Conservation (phyloP, 2,888 invertebrate species). For the Phasia obesa region DNA sequence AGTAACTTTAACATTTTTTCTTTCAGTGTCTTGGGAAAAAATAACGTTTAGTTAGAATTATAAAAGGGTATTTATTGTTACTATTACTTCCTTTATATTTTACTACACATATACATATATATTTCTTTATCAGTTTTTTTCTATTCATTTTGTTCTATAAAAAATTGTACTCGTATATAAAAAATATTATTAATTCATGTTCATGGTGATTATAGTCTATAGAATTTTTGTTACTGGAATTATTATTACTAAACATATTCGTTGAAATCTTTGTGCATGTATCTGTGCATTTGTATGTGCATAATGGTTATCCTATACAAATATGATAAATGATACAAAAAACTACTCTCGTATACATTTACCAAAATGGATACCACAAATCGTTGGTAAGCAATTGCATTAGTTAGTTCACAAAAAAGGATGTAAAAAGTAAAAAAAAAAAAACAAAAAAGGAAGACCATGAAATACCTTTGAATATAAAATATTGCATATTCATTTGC, state of each 20-base stretch:
- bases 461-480: slow-evolving; percentile 44
- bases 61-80: slow-evolving; percentile 58
- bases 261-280: background rate
- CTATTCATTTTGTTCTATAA: slow-evolving; percentile 42
- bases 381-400: slow-evolving; percentile 64
- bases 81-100: slow-evolving; percentile 53
- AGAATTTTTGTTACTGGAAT: slow-evolving; percentile 56
- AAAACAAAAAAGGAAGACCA: slow-evolving; percentile 20
- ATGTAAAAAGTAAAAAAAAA: slow-evolving; percentile 19
- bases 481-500: slow-evolving; percentile 45
- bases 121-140: background rate
- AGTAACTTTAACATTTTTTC: slow-evolving; percentile 14
- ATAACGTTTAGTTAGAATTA: slow-evolving; percentile 25
- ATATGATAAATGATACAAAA: slow-evolving; percentile 40
- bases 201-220: slow-evolving; percentile 63
- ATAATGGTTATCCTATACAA: slow-evolving; percentile 3
- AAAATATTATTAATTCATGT: slow-evolving; percentile 59
- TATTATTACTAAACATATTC: slow-evolving; percentile 49
- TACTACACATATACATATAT: background rate
- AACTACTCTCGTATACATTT: background rate
- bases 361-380: slow-evolving; percentile 61
- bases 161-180: slow-evolving; percentile 13
- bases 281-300: background rate
- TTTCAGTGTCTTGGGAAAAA: slow-evolving; percentile 11
- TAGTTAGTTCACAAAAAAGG: slow-evolving; percentile 43